A percentile compares a stretch with the other conserved stretches of the same genome.
phyloP scores from a whole-genome alignment of 2,888 invertebrate species.

The Acanthosoma haemorrhoidale region DNA sequence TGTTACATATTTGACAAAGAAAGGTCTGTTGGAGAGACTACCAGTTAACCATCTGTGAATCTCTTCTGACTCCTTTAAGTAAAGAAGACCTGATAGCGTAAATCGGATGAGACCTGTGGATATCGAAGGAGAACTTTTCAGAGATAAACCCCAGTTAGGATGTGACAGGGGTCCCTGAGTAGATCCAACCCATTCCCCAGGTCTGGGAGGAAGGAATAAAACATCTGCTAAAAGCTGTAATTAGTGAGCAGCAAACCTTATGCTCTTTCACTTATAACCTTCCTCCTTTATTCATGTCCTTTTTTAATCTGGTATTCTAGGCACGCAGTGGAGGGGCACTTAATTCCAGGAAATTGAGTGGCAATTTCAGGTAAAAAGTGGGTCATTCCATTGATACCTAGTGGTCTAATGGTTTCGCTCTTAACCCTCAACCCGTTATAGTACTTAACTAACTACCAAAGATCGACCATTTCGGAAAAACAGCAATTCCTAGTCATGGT shows the following conservation, averaged over 20 bases:
- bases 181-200: neutral
- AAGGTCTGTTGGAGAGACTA: too few relatives aligned
- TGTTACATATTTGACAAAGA: too few relatives aligned
- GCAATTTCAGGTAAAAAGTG: neutral
- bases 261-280: conserved; percentile 8
- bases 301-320: conserved; percentile 1
- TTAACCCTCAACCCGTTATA: too few relatives aligned
- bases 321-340: neutral
- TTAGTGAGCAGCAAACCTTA: neutral
- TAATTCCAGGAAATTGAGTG: neutral
- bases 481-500: too few relatives aligned
- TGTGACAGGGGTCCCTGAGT: neutral
- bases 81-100: too few relatives aligned
- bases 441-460: too few relatives aligned
- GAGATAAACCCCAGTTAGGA: neutral
- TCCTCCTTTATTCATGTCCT: neutral
- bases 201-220: neutral
- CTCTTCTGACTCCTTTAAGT: too few relatives aligned
- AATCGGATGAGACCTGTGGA: too few relatives aligned
- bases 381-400: neutral
- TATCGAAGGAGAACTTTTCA: neutral
- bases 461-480: too few relatives aligned
- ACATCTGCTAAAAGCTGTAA: neutral
- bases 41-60: too few relatives aligned
- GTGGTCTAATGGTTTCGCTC: neutral